Conservation (phyloP, 2,888 invertebrate species). For the Notocelia uddmanniana region DNA sequence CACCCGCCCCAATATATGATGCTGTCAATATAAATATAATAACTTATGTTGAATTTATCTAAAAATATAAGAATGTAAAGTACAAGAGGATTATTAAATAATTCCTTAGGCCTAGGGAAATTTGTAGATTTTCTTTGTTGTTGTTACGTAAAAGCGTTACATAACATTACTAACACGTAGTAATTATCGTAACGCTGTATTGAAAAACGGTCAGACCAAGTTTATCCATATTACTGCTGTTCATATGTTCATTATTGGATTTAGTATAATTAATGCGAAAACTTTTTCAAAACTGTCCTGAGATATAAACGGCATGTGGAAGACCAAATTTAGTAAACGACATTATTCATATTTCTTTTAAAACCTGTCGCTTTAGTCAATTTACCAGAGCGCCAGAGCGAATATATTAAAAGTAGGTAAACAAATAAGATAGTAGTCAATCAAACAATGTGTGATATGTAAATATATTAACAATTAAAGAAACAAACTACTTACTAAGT, state of each 20-base stretch:
- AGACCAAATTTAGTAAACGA: not conserved
- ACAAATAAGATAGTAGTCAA: not conserved
- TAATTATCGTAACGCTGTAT: too few species aligned
- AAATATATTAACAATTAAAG: conserved; percentile 22
- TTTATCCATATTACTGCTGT: not conserved
- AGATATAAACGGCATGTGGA: not conserved
- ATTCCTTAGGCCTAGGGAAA: not conserved
- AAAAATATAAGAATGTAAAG: conserved; percentile 26
- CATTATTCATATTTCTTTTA: not conserved
- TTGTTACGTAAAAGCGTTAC: too few species aligned
- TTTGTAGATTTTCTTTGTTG: not conserved
- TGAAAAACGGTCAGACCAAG: not conserved
- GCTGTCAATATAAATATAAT: conserved; percentile 19
- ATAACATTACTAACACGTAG: too few species aligned
- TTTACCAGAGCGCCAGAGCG: too few species aligned
- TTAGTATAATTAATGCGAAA: too few species aligned
- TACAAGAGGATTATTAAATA: conserved; percentile 2
- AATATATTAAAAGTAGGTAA: too few species aligned
- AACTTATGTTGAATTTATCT: conserved; percentile 16
- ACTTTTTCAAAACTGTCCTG: not conserved
- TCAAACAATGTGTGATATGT: conserved; percentile 28
- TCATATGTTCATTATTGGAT: not conserved
- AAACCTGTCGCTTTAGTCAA: too few species aligned
- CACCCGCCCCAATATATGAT: not conserved
- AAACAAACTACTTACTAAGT: not conserved